These are phyloP conservation scores for Casuarius casuarius DNA, from an alignment of 2,113 vertebrate genomes.

Conservation along the genomic window DNA sequence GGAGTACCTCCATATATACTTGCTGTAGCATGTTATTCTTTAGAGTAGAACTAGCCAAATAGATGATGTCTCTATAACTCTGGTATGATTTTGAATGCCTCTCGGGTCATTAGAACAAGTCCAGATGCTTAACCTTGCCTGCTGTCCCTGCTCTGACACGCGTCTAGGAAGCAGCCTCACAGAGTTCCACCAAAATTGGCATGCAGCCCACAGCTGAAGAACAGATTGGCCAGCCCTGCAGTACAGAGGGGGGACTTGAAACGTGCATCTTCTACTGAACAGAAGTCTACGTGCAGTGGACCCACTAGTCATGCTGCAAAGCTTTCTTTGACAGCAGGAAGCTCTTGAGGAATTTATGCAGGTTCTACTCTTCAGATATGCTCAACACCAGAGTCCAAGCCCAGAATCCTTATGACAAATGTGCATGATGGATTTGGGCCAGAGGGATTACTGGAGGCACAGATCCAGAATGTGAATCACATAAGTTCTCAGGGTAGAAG, in stretches of 20 bases:
- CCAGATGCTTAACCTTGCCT: background rate
- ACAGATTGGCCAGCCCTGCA: background rate
- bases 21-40: background rate
- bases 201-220: background rate
- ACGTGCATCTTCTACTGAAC: too few species aligned
- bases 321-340: background rate
- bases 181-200: background rate
- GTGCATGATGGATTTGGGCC: background rate
- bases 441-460: background rate
- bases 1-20: background rate
- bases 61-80: background rate
- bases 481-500: background rate
- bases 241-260: background rate
- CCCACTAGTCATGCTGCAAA: background rate
- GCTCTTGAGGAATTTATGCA: too few species aligned
- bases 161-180: background rate
- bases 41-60: background rate
- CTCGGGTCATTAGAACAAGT: background rate
- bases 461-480: background rate
- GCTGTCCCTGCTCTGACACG: background rate
- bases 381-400: background rate
- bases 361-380: too few species aligned
- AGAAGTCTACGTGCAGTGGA: background rate
- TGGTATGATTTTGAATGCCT: background rate
- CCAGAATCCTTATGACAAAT: background rate